Conservation (phyloP, 30 jellyfish, hydroid and myxozoan species). For the Aurelia coerulea region DNA sequence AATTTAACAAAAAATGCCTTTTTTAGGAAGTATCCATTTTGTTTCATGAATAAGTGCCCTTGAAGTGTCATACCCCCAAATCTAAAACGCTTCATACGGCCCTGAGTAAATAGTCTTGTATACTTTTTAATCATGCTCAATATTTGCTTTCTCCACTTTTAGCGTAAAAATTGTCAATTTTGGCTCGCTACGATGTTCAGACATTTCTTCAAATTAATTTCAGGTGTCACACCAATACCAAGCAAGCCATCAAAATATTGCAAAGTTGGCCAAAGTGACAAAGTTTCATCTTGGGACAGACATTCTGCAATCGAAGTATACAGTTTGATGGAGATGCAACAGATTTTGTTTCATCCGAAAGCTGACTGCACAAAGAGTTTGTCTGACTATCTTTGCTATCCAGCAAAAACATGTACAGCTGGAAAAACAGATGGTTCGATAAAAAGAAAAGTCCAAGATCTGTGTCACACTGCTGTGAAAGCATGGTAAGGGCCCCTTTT, state of each 20-base stretch:
- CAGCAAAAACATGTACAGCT: constrained; percentile 27
- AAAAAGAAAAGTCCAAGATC: neutral
- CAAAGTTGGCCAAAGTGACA: constrained; percentile 2
- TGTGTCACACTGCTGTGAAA: constrained; percentile 38
- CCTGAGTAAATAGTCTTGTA: no score
- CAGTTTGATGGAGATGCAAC: constrained; percentile 48
- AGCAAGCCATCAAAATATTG: constrained; percentile 29
- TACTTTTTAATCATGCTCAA: no score
- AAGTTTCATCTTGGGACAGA: constrained; percentile 69
- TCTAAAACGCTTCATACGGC: no score
- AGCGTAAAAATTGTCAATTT: no score
- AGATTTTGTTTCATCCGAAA: constrained; percentile 8
- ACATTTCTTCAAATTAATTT: no score
- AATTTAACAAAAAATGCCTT: no score
- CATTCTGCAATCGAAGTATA: constrained; percentile 57
- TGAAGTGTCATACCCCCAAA: no score
- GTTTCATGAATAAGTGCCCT: no score
- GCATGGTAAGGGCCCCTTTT: constrained; percentile 55
- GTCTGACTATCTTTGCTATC: constrained; percentile 52
- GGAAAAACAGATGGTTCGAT: neutral
- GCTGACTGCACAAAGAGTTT: constrained; percentile 21
- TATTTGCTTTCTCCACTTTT: no score
- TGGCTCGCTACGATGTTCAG: neutral
- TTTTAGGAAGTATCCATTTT: no score
- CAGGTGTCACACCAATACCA: constrained; percentile 40